Evolutionary conservation across 1,140 invertebrate species (phyloP), one percentile per base, ranked within the genome.

Genomic region (Palaemon carinicauda): DNA sequence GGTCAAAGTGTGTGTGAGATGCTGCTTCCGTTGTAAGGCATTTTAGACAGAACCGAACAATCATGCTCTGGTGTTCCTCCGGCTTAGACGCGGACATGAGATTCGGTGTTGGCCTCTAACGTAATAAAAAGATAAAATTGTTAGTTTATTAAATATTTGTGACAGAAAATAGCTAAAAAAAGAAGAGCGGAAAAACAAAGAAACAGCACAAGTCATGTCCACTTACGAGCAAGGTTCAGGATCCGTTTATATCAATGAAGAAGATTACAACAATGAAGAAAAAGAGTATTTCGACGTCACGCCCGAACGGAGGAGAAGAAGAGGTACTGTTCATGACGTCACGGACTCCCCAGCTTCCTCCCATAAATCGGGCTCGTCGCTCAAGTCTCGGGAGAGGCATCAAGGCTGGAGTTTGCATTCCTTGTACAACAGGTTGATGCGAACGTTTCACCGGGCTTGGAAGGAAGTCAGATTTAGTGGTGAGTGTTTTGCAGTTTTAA

Each of bases 381-480:
- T 69, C 50, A 51, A 56, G 29, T 73, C 60, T 3, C 14, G 84
- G 5, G 17, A 31, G 24, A n/a, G 60, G 3, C 56, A 24, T 2
- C 75, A 79, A 17, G 84, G 84, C 5, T 86, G 84, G 84, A 80
- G 56, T 31, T 51, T 86, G n/a, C 77, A 79, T 29, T 86, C 84
- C 14, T 51, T 86, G 29, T 86, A 86, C 69, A 60, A 80, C 17
- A 24, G 84, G 9, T 65, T 86, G 12, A 86, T 86, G 84, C 29
- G 78, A 10, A 86, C 84, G 10, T 86, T 86, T 69, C 84, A 86
- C 78, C 33, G 84, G 15, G 84, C 84, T n/a, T 86, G 84, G 84
- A 86, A 86, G 69, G 84, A 86, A 50, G 84, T 86, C 50, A 80
- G 84, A 51, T 86, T 86, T 31, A 86, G 77, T 33, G 84, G 84